Evolutionary conservation across 1,140 invertebrate genomes (phyloP), one percentile per base, ranked within the genome.

Genomic region (Papilio machaon): DNA sequence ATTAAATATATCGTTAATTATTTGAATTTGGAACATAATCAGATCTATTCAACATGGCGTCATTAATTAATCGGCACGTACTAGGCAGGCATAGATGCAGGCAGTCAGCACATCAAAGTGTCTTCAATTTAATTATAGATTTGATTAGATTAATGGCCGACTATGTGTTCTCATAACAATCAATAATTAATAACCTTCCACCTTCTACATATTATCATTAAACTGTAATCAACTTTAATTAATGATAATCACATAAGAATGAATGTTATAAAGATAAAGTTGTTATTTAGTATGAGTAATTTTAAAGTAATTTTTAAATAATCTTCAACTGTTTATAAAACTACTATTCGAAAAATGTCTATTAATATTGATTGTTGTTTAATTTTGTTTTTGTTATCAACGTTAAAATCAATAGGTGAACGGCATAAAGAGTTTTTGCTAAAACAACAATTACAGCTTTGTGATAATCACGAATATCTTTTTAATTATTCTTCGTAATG

Each of bases 91-190:
- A 64, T 19, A 38, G n/a, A 67, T 43, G 75, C 54, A 67, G n/a
- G n/a, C 64, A 49, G 73, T 47, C 43, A 60, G 38, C 73, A 82
- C 74, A 82, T 86, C 85, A 85, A 86, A 86, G 85, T 84, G 60
- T 81, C 82, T 86, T 85, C 82, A 84, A 81, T 84, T 84, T 82
- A 82, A 83, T 85, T 81, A 82, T 81, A 76, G 78, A 77, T 81
- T 83, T 85, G 82, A 84, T 82, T 81, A 74, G 79, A 79, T 79
- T 79, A 79, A 79, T 64, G 77, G 60, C 58, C 46, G 17, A 43
- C 77, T 79, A 79, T 79, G 43, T 78, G 15, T 64, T 79, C 77
- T 46, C 35, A 67, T 67, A 46, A 79, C 58, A 79, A 52, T 79
- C 67, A 79, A 79, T 67, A 79, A 79, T 79, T 79, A 79, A 79